Base-by-base conservation (phyloP, 2,888 invertebrate species). In the Pherbina coryleti region DNA sequence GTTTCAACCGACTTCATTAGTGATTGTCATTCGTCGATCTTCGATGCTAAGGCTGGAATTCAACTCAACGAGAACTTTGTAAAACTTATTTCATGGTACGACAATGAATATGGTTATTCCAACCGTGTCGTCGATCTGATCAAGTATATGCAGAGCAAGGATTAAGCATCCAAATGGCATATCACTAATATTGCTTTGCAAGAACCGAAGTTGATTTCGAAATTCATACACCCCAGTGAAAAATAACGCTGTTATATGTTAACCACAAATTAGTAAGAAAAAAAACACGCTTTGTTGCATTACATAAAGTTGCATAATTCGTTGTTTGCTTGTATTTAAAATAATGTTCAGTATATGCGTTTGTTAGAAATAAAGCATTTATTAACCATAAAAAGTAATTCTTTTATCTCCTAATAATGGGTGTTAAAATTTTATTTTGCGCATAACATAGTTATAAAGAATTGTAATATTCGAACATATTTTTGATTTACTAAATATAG, bases 91-190 rank as follows among this genome's bases (percentile, higher is more conserved):
- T 95, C 98, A 85, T 99, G 99, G 99, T 99, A 99, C 90, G 99
- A 99, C 91, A 99, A 99, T 90, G 99, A 99, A 91, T 98, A 92
- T 89, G 99, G 99, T 79, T 99, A 99, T 92, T 98, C 98, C 87
- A 95, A 94, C 94, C 94, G 99, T 90, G 98, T 99, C 85, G 93
- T 98, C 87, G 99, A 99, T 91, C 94, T 99, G 90, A 96, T 99
- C 92, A 94, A 94, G 90, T 96, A 95, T 94, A 97, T 98, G 93
- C 93, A 93, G 87, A 91, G 90, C 90, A 93, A 92, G 92, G 93
- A 93, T 91, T 93, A 89, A 89, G 77, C 1, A 31, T 14, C 8
- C 17, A 8, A 19, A 8, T 1, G 34, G 44, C 64, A 64, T 34
- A 31, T n/a, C 8, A 34, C n/a, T 64, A 31, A 31, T n/a, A 53